A percentile compares a stretch with the other conserved stretches of the same genome.
phyloP scores from a whole-genome alignment of 2,888 invertebrate genomes.

The Eretmocerus hayati region DNA sequence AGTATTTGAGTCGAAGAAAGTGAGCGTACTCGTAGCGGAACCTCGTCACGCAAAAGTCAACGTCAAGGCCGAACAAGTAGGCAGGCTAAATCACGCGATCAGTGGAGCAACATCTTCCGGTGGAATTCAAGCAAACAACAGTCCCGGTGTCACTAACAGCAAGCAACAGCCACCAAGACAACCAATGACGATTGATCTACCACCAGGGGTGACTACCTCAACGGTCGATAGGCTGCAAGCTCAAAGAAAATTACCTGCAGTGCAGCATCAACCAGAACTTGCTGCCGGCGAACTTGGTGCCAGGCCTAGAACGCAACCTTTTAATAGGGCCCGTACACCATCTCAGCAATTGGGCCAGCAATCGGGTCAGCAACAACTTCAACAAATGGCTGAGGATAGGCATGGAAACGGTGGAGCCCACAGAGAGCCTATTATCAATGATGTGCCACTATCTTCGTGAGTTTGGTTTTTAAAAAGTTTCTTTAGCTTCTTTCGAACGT shows the following conservation, averaged over 20 bases:
- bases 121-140: background rate
- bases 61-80: constrained; percentile 44
- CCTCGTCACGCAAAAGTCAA: constrained; percentile 60
- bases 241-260: background rate
- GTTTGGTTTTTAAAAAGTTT: no score
- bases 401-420: no score
- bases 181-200: background rate
- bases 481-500: no score
- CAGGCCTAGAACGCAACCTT: constrained; percentile 32
- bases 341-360: background rate
- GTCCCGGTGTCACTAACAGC: background rate
- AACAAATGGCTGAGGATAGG: background rate
- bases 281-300: background rate
- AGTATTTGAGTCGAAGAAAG: constrained; percentile 61
- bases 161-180: background rate
- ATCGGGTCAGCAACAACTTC: background rate
- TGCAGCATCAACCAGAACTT: no score
- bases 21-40: constrained; percentile 62
- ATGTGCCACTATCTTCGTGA: constrained; percentile 41
- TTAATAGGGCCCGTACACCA: background rate
- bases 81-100: background rate
- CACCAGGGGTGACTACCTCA: constrained; percentile 18
- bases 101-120: constrained; percentile 15
- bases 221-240: constrained; percentile 30
- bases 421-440: constrained; percentile 17